phyloP scores from a whole-genome alignment of 2,113 vertebrate species.

The Leucopsar rothschildi region DNA sequence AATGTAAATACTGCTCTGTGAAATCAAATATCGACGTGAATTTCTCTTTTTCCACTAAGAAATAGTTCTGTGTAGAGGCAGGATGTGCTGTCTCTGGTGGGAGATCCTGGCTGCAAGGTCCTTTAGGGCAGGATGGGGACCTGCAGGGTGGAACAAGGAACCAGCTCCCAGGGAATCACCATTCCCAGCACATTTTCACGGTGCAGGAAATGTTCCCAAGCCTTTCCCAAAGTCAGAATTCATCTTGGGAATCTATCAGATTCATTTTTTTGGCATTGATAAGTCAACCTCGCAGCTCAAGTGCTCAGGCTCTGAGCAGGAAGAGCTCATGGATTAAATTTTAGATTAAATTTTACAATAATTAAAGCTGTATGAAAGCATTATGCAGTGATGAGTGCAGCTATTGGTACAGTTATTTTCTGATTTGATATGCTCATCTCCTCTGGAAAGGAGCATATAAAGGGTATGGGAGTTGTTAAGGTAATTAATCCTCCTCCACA shows the following conservation, averaged over 20 bases:
- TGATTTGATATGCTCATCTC: neutral
- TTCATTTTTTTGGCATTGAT: neutral
- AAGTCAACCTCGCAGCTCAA: neutral
- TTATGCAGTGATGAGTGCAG: neutral
- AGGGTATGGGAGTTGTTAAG: neutral
- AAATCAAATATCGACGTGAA: neutral
- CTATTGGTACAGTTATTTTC: neutral
- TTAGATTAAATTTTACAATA: neutral
- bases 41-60: neutral
- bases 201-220: neutral
- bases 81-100: neutral
- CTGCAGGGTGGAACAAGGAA: neutral
- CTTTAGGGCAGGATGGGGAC: neutral
- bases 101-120: neutral
- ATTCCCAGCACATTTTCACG: neutral
- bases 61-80: neutral
- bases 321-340: neutral
- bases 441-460: neutral
- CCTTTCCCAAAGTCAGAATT: neutral
- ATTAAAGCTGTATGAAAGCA: neutral
- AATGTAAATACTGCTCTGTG: neutral
- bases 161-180: neutral
- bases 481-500: neutral
- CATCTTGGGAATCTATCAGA: neutral
- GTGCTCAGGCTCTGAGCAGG: neutral